Base-by-base conservation (phyloP, 1,140 invertebrate genomes). In the Bombus affinis region DNA sequence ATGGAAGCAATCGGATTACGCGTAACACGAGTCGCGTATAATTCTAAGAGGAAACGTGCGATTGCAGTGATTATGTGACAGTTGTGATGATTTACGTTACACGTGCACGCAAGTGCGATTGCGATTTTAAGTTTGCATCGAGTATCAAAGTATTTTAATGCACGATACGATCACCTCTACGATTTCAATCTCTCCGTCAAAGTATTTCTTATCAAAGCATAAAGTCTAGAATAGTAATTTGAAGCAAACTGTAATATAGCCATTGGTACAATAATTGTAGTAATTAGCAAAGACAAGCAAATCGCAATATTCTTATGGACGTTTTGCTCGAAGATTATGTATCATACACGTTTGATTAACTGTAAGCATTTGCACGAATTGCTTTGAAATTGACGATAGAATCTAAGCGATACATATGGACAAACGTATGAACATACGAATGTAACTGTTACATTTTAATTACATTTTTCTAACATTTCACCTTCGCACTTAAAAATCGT, bases 11-110 rank as follows among this genome's bases (percentile, higher is more conserved):
- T 18, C 22, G 15, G 22, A 9, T 25, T 73, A 12, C 10, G 28
- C 32, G 28, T 47, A 62, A 15, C 12, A 15, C 13, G 15, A 72
- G 59, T 37, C 32, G 66, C 8, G 28, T n/a, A 80, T n/a, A 42
- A 37, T 47, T 32, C 25, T n/a, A 18, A 74, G 44, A 73, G 83
- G 83, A 85, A 85, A 74, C 70, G 57, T 59, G 66, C 78, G 78
- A 85, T 85, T 66, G 37, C 44, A 22, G 78, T 85, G 32, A 85
- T 85, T 85, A 68, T 74, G 83, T 3, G 32, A 53, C 28, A 80
- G 18, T 22, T 25, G 57, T 8, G 47, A 39, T n/a, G 81, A 57
- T 78, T 53, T 22, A 37, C 35, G 70, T 53, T 85, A 28, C 83
- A 81, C 44, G 70, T 68, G 70, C 32, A 42, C 6, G 35, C n/a